A percentile compares a stretch with the other conserved stretches of the same genome.
Evolutionary conservation across 2,888 invertebrate genomes (phyloP).

Genomic region (Melikaiella ostensackeni): DNA sequence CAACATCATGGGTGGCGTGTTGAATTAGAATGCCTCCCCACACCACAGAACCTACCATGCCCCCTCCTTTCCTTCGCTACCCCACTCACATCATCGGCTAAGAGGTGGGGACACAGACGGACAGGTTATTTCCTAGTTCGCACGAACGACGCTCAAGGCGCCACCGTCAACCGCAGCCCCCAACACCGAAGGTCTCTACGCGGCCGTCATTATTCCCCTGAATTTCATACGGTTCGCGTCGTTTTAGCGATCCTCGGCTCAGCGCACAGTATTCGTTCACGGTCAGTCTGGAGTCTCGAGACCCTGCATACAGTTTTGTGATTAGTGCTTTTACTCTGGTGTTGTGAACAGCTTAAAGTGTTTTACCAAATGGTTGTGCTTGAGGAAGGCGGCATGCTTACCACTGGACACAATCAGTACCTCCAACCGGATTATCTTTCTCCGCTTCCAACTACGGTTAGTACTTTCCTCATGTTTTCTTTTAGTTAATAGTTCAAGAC

Average conservation of each 20-base stretch:
- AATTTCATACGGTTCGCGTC: slow-evolving; percentile 66
- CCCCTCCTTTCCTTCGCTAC: slow-evolving; percentile 73
- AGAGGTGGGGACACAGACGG: slow-evolving; percentile 65
- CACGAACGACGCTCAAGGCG: slow-evolving; percentile 62
- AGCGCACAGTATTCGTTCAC: slow-evolving; percentile 1
- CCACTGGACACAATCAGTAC: slow-evolving; percentile 94
- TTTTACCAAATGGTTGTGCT: slow-evolving; percentile 88
- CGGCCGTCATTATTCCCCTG: slow-evolving; percentile 69
- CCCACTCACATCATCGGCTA: slow-evolving; percentile 43
- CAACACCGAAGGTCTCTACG: slow-evolving; percentile 43
- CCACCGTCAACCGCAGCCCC: slow-evolving; percentile 55
- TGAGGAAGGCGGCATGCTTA: slow-evolving; percentile 93
- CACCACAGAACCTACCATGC: slow-evolving; percentile 79
- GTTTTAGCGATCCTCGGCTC: slow-evolving; percentile 47
- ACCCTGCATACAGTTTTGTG: neutral
- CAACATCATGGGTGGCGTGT: slow-evolving; percentile 78
- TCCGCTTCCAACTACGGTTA: slow-evolving; percentile 96
- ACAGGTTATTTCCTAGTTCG: slow-evolving; percentile 74
- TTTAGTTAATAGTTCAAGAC: neutral
- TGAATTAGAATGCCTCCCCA: slow-evolving; percentile 77
- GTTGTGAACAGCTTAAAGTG: slow-evolving; percentile 48
- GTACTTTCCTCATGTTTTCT: slow-evolving; percentile 72
- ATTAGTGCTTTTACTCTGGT: slow-evolving; percentile 42
- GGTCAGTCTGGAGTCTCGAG: neutral
- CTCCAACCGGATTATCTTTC: slow-evolving; percentile 97